Base-by-base conservation (phyloP, 2,888 invertebrate species). In the Epinotia demarniana region DNA sequence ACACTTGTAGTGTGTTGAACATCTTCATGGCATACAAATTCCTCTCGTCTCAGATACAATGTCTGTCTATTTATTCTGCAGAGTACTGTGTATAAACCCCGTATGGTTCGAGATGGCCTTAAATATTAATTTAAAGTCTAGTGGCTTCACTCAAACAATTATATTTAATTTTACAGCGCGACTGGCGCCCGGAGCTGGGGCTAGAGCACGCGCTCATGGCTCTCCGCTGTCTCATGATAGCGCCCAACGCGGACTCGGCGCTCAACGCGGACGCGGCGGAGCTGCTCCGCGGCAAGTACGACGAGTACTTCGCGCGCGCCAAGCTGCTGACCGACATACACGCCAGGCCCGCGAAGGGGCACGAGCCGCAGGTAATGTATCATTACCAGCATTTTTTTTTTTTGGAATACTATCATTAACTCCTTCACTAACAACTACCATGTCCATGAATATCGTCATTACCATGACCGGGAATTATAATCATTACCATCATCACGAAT, bases 211-310 rank as follows among this genome's bases (percentile, higher is more conserved):
- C 99, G 92, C 95, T 99, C 88, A 93, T 98, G 90, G 98, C 99
- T 78, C 96, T 99, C 80, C 84, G 98, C 95, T 99, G 99, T 95
- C 96, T 99, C 88, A 95, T 99, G 81, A 99, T 99, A 91, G 98
- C 98, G 88, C 99, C 99, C 87, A 99, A 99, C 95, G 97, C 99
- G 8, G 99, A 99, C 93, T 99, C 99, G 75, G 99, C 99, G 81
- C 95, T 99, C 82, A 99, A 99, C 91, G 99, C 99, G 89, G 99
- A 99, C 92, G 99, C 99, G 73, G 99, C 99, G 19, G 98, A 98
- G 92, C 95, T 99, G 89, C 94, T 99, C 80, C 95, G 98, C 83
- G 98, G 98, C 93, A 97, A 97, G 85, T 99, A 99, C 91, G 97
- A 98, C 89, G 98, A 98, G 90, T 99, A 99, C 94, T 98, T 96